Base-by-base conservation (phyloP, 1,140 invertebrate species). In the Lepidostoma basale region DNA sequence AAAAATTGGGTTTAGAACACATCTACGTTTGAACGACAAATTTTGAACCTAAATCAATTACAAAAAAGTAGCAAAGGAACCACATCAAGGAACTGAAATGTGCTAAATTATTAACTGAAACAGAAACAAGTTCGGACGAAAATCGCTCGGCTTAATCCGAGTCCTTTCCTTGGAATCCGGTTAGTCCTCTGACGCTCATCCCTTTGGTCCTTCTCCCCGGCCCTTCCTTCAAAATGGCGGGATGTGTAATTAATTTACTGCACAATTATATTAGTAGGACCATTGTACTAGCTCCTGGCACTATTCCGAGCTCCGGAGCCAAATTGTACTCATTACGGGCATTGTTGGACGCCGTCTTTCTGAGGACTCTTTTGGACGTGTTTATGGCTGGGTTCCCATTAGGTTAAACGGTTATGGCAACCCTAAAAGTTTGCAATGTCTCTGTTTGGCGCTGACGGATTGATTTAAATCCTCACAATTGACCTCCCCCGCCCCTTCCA, bases 171-270 rank as follows among this genome's bases (percentile, higher is more conserved):
- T n/a, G 2, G 5, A n/a, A n/a, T 58, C 54, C 33, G 9, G 26
- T 12, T 28, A 10, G 26, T 58, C 20, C 20, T 58, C 1, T 18
- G 1, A 14, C 54, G 25, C 16, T 9, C 54, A 22, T 12, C 36
- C 20, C 20, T 25, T 0, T 39, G 36, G n/a, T 39, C 9, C 9
- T 9, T 39, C n/a, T 39, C n/a, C 36, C n/a, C 36, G 36, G 9
- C 36, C n/a, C n/a, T 39, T 22, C 30, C 0, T n/a, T 26, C 44
- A 22, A 5, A 28, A 22, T 12, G 56, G 47, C 39, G 54, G 58
- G 49, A 54, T 42, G 40, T 54, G 69, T 72, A 68, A 72, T 72
- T 72, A 72, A 72, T 72, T 72, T 72, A 72, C 65, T 65, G 66
- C 66, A 68, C 70, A 72, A 71, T 71, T 71, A 71, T 67, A 71